Conservation (phyloP, 2,888 invertebrate species). For the Anoplius nigerrimus region DNA sequence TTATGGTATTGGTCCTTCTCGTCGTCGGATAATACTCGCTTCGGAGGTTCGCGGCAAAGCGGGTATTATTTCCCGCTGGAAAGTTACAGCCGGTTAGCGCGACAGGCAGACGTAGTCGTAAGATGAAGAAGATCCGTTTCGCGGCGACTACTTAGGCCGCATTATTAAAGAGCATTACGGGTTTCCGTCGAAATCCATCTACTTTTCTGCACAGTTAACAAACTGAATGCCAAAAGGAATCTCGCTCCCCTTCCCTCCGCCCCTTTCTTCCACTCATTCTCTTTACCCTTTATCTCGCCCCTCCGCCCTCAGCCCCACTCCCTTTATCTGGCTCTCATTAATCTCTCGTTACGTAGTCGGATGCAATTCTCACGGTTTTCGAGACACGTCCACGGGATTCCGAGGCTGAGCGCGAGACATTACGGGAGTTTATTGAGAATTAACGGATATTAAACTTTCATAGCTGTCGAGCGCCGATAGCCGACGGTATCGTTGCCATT, state of each 20-base stretch:
- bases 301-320: too few relatives aligned
- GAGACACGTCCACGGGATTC: too few relatives aligned
- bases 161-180: constrained; percentile 36
- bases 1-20: too few relatives aligned
- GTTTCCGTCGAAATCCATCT: constrained; percentile 36
- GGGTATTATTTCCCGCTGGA: not conserved
- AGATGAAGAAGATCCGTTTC: constrained; percentile 3
- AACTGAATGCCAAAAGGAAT: constrained; percentile 30
- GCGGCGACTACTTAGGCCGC: constrained; percentile 5
- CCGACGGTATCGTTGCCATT: too few relatives aligned
- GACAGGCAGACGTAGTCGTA: not conserved
- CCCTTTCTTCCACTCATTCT: too few relatives aligned
- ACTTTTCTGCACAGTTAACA: constrained; percentile 27
- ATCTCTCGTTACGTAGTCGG: not conserved
- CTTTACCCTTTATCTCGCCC: too few relatives aligned
- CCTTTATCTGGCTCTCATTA: not conserved
- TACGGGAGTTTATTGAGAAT: too few relatives aligned
- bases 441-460: too few relatives aligned
- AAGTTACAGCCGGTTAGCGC: constrained; percentile 1
- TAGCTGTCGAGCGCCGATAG: too few relatives aligned
- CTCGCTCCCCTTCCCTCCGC: not conserved
- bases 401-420: too few relatives aligned
- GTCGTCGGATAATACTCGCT: too few relatives aligned
- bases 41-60: too few relatives aligned
- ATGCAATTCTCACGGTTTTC: not conserved